Percentiles rank a stretch among this genome's conserved stretches.
These are phyloP conservation scores for Hylyphantes graminicola DNA, from an alignment of 1,140 invertebrate genomes.

Conservation along the genomic window DNA sequence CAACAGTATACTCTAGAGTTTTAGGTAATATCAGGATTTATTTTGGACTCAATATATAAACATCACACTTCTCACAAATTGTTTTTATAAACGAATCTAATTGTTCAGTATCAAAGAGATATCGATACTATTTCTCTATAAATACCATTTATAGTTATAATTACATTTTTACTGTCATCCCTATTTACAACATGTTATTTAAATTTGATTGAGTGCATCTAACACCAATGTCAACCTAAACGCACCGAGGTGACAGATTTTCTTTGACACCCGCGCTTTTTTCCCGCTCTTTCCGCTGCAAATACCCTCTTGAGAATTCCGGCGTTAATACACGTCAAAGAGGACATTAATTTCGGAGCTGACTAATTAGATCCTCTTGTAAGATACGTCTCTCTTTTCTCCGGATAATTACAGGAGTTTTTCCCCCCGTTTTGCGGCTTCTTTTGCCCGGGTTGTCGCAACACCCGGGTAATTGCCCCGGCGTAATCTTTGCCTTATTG, in stretches of 20 bases:
- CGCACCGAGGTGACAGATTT: neutral
- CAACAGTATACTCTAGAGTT: too few species aligned
- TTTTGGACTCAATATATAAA: too few species aligned
- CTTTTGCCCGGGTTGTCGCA: neutral
- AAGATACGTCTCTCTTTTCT: conserved; percentile 40
- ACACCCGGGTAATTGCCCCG: conserved; percentile 17
- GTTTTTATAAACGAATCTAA: too few species aligned
- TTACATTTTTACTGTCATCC: too few species aligned
- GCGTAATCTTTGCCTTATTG: conserved; percentile 29
- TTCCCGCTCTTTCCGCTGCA: neutral
- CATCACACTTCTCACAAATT: too few species aligned
- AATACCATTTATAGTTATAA: too few species aligned
- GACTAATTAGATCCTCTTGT: conserved; percentile 38
- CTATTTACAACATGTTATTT: too few species aligned
- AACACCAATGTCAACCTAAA: too few species aligned
- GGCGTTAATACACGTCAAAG: conserved; percentile 41
- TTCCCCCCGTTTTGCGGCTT: conserved; percentile 10
- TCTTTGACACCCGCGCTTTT: neutral
- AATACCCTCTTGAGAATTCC: conserved; percentile 28
- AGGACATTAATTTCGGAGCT: conserved; percentile 32
- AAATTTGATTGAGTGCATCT: too few species aligned
- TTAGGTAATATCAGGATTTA: too few species aligned
- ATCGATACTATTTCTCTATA: too few species aligned
- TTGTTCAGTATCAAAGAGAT: too few species aligned
- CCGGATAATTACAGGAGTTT: conserved; percentile 31